Evolutionary conservation across 2,113 vertebrate genomes (phyloP), one percentile per base, ranked within the genome.

Genomic region (Lycocorax pyrrhopterus): DNA sequence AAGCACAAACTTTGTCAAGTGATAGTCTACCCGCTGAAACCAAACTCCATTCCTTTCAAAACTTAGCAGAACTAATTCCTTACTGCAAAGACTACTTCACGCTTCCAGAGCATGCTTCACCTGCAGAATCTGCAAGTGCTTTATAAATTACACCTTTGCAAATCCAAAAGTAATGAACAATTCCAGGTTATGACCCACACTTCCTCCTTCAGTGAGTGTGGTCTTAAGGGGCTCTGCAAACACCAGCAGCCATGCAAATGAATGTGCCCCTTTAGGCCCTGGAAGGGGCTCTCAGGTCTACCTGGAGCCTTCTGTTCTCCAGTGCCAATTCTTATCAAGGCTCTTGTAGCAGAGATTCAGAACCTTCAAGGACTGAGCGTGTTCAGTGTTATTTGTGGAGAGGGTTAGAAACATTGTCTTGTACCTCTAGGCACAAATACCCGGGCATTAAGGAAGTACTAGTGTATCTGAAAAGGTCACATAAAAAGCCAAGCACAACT

Each of bases 211-310:
- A 29, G 22, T 32, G 35, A 53, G 17, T 8, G 56, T 13, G 39
- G 55, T 55, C 66, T 78, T 16, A 30, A 37, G 55, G 37, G 30
- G n/a, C n/a, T 79, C 51, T 62, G 25, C 37, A 62, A 75, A 49
- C 18, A 49, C 9, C 58, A 43, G 55, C 20, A 41, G 33, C 21
- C 25, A 12, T 2, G 14, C 12, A 33, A 17, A 13, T 3, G 12
- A 46, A 33, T 11, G 26, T 1, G 1, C 16, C 67, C 17, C 3
- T 1, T 4, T n/a, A n/a, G n/a, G n/a, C n/a, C n/a, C n/a, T n/a
- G n/a, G n/a, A n/a, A n/a, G n/a, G n/a, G n/a, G n/a, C n/a, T n/a
- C n/a, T n/a, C n/a, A n/a, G n/a, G n/a, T n/a, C n/a, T n/a, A n/a
- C n/a, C n/a, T n/a, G n/a, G n/a, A n/a, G n/a, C n/a, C n/a, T n/a